Evolutionary conservation across 2,797 vertebrate genomes (phyloP), one percentile per base, ranked within the genome.

Genomic region (Gymnothorax javanicus): DNA sequence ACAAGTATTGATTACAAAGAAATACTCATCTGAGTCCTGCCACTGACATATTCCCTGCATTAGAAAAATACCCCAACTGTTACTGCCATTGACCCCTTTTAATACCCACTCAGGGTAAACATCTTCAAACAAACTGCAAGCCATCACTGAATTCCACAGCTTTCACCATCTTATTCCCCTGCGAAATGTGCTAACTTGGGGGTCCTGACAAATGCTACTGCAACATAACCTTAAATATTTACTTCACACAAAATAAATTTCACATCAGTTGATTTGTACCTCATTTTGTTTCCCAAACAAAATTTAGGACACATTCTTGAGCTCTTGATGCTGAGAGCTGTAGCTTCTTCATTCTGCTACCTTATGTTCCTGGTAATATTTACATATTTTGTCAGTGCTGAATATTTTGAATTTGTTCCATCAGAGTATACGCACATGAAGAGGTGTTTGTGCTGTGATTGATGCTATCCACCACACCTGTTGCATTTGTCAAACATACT

Each of bases 301-400:
- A 85, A 87, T 87, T 87, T 58, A 84, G 12, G 64, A 90, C 88
- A 87, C 62, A 75, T 60, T 82, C 84, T 88, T 87, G 25, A 81
- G 20, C 75, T 82, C 84, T 62, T 83, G 62, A 67, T 64, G 85
- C 86, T 50, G 83, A 90, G 86, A 88, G 90, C 88, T 88, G 13
- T 88, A 91, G 89, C 85, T 89, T 93, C 93, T 91, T 94, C 90
- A 91, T 94, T 90, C 91, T 83, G 89, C 90, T 92, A 89, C 85
- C 77, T 56, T 86, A 91, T 90, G 92, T 90, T 90, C 88, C 87
- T 89, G 89, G 91, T 94, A 94, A 95, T 95, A 94, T 95, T 95
- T 94, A 96, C 94, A 95, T 95, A 92, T 94, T 94, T 95, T 83
- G 86, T 86, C 87, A 90, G 92, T 91, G 77, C 52, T 54, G 77